Evolutionary conservation across 2,113 vertebrate species (phyloP).

Genomic region (Chaetorhynchus papuensis): DNA sequence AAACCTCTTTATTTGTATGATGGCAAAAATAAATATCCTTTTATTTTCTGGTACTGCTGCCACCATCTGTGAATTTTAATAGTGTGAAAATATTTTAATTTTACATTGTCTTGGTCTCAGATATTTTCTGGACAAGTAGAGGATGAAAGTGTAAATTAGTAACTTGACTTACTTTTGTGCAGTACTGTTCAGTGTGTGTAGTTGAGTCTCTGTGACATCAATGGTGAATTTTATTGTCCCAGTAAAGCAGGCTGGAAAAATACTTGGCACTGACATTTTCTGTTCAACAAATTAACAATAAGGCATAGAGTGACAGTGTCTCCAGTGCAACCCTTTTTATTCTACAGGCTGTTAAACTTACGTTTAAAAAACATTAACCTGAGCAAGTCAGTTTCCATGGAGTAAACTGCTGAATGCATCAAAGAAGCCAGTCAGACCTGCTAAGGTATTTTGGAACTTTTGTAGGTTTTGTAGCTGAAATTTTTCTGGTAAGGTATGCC

Average conservation of each 20-base stretch:
- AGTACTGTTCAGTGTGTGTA: not conserved
- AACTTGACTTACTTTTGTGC: not conserved
- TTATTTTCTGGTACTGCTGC: not conserved
- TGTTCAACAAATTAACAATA: not conserved
- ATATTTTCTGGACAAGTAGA: not conserved
- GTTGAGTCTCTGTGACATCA: not conserved
- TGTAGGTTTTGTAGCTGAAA: not conserved
- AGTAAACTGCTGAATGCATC: not conserved
- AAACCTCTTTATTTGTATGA: conserved; percentile 30
- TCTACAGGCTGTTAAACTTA: not conserved
- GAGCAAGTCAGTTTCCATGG: not conserved
- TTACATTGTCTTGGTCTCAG: not conserved
- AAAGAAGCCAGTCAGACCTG: not conserved
- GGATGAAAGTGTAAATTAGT: not conserved
- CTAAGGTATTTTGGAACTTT: not conserved
- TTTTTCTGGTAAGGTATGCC: not conserved
- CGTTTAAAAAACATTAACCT: not conserved
- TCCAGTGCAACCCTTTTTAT: not conserved
- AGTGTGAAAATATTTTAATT: not conserved
- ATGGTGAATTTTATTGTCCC: not conserved
- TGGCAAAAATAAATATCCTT: not conserved
- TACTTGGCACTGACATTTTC: not conserved
- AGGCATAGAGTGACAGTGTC: not conserved
- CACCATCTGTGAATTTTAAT: not conserved
- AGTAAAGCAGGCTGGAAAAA: not conserved